Conservation (phyloP, 2,888 invertebrate genomes). For the Epinotia nisella region DNA sequence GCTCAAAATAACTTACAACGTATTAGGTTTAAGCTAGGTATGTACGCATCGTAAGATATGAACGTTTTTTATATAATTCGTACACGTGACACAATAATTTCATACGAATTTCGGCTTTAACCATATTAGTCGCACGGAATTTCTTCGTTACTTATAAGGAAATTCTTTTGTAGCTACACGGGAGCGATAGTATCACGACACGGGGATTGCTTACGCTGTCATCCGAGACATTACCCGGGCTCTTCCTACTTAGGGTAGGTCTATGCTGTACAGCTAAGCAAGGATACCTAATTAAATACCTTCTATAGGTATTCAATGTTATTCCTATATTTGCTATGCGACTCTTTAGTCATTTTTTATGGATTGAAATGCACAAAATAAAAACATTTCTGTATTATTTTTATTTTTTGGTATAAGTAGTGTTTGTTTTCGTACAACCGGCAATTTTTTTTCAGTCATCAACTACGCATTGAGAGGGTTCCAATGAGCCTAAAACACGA, state of each 20-base stretch:
- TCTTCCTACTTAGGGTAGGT: slow-evolving; percentile 30
- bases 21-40: background rate
- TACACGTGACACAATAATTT: background rate
- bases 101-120: slow-evolving; percentile 14
- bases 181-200: slow-evolving; percentile 27
- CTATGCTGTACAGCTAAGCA: background rate
- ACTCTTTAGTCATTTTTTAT: background rate
- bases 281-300: background rate
- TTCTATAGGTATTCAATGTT: background rate
- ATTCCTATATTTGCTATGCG: background rate
- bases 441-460: too few relatives aligned
- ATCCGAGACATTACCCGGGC: slow-evolving; percentile 26
- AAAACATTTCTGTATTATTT: too few relatives aligned
- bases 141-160: slow-evolving; percentile 17
- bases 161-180: slow-evolving; percentile 27
- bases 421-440: too few relatives aligned
- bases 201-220: slow-evolving; percentile 37
- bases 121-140: slow-evolving; percentile 20
- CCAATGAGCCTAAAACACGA: too few relatives aligned
- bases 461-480: too few relatives aligned
- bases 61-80: background rate
- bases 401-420: too few relatives aligned
- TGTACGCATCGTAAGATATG: background rate
- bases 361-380: too few relatives aligned
- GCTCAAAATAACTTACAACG: background rate